Conservation (phyloP, 37 sponge, comb jelly and placozoan species). For the Eunapius fragilis region DNA sequence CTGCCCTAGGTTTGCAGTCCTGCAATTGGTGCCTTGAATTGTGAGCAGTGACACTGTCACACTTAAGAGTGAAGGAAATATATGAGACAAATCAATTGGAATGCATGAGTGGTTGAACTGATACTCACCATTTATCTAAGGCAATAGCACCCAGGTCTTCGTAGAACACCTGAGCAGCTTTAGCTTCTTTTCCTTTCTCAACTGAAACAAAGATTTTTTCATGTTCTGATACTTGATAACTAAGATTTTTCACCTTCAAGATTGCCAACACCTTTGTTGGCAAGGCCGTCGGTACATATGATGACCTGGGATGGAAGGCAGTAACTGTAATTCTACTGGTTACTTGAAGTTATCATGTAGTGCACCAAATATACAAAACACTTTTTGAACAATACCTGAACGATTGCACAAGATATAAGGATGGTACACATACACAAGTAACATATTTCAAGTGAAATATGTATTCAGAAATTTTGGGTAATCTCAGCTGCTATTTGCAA, state of each 20-base stretch:
- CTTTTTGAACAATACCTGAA: no score
- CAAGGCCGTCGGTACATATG: slow-evolving; percentile 90
- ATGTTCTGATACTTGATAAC: not conserved
- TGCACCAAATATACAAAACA: no score
- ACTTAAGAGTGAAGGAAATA: slow-evolving; percentile 7
- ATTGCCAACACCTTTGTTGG: slow-evolving; percentile 83
- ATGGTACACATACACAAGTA: not conserved
- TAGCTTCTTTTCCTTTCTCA: slow-evolving; percentile 33
- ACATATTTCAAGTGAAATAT: no score
- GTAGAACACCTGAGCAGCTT: slow-evolving; percentile 76
- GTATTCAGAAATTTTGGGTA: no score
- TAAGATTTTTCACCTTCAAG: slow-evolving; percentile 63
- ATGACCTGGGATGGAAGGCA: slow-evolving; percentile 57
- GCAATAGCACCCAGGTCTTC: slow-evolving; percentile 76
- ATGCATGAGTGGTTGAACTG: not conserved
- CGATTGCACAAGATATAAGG: no score
- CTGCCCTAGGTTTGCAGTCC: slow-evolving; percentile 77
- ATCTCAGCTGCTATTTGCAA: no score
- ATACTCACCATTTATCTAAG: slow-evolving; percentile 72
- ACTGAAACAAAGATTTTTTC: slow-evolving; percentile 19
- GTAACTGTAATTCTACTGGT: not conserved
- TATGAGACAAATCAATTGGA: not conserved
- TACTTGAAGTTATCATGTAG: not conserved
- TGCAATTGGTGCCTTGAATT: slow-evolving; percentile 80
- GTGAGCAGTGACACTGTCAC: slow-evolving; percentile 81